Conservation (phyloP, 1,140 invertebrate genomes). For the Vollenhovia emeryi region DNA sequence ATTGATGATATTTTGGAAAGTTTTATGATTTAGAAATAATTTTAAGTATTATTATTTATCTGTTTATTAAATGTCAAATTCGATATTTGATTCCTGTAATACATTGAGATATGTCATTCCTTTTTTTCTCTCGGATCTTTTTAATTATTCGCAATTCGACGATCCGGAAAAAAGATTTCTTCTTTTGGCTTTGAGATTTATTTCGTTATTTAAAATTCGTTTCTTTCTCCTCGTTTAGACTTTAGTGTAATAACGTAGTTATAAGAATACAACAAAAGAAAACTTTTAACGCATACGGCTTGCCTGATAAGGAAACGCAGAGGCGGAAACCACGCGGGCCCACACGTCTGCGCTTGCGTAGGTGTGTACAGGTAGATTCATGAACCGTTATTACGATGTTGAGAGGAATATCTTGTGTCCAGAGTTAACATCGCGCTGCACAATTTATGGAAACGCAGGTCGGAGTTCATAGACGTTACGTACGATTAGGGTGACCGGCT, state of each 20-base stretch:
- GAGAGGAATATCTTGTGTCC: slow-evolving; percentile 26
- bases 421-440: slow-evolving; percentile 18
- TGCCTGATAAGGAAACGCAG: slow-evolving; percentile 46
- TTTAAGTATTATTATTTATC: not conserved
- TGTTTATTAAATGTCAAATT: not conserved
- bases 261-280: not conserved
- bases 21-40: not conserved
- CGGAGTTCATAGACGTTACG: slow-evolving; percentile 45
- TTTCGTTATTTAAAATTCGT: not conserved
- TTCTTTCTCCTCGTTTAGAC: not conserved
- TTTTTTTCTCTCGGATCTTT: not conserved
- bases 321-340: slow-evolving; percentile 63
- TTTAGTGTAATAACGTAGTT: not conserved
- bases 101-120: not conserved
- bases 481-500: slow-evolving; percentile 27
- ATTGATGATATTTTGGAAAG: not conserved
- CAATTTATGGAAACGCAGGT: slow-evolving; percentile 48
- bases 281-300: slow-evolving; percentile 29
- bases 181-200: not conserved
- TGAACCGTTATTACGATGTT: slow-evolving; percentile 41
- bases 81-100: not conserved
- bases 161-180: not conserved
- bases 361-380: slow-evolving; percentile 62
- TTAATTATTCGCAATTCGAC: not conserved
- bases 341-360: slow-evolving; percentile 49